Percentiles rank a stretch among this genome's conserved stretches.
Conservation (phyloP, 2,888 invertebrate species). For the Tachina grossa region DNA sequence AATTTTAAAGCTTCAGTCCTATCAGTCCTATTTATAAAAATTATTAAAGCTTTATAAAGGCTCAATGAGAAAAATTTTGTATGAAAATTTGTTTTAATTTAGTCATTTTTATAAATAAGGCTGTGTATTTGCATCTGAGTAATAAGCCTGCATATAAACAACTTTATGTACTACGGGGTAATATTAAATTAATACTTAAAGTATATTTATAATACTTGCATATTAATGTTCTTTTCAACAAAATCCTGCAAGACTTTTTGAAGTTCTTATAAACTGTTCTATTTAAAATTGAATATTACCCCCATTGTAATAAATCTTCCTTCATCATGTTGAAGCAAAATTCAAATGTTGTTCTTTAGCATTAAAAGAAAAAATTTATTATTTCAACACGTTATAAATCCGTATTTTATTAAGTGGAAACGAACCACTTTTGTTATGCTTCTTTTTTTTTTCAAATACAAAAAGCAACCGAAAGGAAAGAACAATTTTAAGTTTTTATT, state of each 20-base stretch:
- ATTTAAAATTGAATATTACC: background rate
- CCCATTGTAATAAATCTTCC: background rate
- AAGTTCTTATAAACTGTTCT: background rate
- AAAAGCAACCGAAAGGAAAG: background rate
- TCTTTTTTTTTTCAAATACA: background rate
- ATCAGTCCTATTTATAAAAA: too few species aligned
- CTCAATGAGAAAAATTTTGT: too few species aligned
- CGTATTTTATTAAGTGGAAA: constrained; percentile 69
- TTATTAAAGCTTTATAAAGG: too few species aligned
- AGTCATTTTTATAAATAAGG: too few species aligned
- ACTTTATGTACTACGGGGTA: too few species aligned
- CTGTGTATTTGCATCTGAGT: too few species aligned
- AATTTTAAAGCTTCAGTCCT: too few species aligned
- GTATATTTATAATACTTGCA: too few species aligned
- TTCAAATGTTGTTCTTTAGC: background rate
- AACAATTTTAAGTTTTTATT: constrained; percentile 46
- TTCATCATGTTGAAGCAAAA: constrained; percentile 5
- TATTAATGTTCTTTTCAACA: too few species aligned
- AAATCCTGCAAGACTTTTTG: background rate
- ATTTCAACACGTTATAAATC: constrained; percentile 69
- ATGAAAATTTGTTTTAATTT: too few species aligned
- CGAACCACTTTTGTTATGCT: constrained; percentile 43
- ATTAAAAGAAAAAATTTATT: constrained; percentile 7
- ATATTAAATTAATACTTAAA: too few species aligned
- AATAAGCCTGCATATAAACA: too few species aligned